Evolutionary conservation across 2,888 invertebrate species (phyloP).

Genomic region (Cepaea hortensis): DNA sequence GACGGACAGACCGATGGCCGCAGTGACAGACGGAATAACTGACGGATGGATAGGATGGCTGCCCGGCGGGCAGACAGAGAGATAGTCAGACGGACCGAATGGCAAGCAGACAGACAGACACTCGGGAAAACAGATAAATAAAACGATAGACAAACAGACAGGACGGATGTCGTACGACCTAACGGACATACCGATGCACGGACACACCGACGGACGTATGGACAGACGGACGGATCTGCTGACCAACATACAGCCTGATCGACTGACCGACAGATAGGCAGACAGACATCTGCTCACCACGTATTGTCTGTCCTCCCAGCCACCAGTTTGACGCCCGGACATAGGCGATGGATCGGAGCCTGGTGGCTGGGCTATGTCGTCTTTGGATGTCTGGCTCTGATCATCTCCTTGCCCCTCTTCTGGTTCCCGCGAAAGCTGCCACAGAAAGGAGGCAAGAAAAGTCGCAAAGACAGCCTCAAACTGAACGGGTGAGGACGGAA

Average conservation of each 20-base stretch:
- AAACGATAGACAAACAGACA: too few species aligned
- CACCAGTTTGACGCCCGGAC: constrained; percentile 55
- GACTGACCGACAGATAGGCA: background rate
- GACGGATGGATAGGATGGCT: too few species aligned
- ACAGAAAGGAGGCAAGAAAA: background rate
- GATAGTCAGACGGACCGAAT: too few species aligned
- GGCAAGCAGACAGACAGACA: too few species aligned
- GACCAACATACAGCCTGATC: background rate
- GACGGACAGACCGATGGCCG: too few species aligned
- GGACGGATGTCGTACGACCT: too few species aligned
- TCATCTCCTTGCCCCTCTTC: background rate
- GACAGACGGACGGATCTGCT: too few species aligned
- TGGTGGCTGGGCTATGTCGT: constrained; percentile 65
- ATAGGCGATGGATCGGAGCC: constrained; percentile 64
- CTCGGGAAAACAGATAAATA: too few species aligned
- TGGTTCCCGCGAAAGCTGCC: constrained; percentile 9
- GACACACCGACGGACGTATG: too few species aligned
- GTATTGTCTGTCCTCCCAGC: background rate
- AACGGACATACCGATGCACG: too few species aligned
- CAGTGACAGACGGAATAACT: too few species aligned
- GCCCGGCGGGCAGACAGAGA: too few species aligned
- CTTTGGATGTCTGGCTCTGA: constrained; percentile 53
- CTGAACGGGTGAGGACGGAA: background rate
- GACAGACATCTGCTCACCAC: background rate
- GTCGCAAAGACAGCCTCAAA: background rate